phyloP scores from a whole-genome alignment of 2,797 vertebrate genomes.

The Characodon lateralis region DNA sequence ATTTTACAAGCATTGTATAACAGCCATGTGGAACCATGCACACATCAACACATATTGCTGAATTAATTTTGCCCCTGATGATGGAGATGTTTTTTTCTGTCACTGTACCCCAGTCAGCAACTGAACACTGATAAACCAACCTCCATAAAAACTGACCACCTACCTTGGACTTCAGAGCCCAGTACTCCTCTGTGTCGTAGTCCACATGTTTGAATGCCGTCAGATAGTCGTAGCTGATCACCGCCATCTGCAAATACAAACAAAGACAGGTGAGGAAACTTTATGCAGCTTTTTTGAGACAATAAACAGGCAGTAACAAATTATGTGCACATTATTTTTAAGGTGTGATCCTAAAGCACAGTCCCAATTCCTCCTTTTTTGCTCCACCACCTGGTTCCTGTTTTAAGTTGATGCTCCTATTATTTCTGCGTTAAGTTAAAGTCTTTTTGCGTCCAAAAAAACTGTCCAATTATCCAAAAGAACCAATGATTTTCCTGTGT shows the following conservation, averaged over 20 bases:
- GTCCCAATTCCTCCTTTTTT: not conserved
- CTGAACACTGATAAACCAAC: not conserved
- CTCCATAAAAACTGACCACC: not conserved
- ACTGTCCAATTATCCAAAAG: not conserved
- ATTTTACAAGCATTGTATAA: too few species aligned
- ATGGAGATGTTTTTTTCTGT: too few species aligned
- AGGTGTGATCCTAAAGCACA: not conserved
- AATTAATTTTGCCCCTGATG: too few species aligned
- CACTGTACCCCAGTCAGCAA: too few species aligned
- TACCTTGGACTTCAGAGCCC: slow-evolving; percentile 91
- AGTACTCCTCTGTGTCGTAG: slow-evolving; percentile 86
- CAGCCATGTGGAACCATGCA: too few species aligned
- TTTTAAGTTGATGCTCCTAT: too few species aligned
- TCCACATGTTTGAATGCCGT: slow-evolving; percentile 85
- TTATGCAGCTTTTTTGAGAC: not conserved
- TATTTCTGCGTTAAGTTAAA: not conserved
- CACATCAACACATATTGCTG: too few species aligned
- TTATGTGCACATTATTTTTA: not conserved
- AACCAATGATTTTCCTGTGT: too few species aligned
- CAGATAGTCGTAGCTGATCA: slow-evolving; percentile 93
- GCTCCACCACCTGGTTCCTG: too few species aligned
- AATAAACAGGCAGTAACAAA: not conserved
- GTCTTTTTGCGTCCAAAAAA: not conserved
- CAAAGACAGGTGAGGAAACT: slow-evolving; percentile 4
- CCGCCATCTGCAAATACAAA: slow-evolving; percentile 83